Evolutionary conservation across 2,113 vertebrate species (phyloP).

Genomic region (Caranx melampygus): DNA sequence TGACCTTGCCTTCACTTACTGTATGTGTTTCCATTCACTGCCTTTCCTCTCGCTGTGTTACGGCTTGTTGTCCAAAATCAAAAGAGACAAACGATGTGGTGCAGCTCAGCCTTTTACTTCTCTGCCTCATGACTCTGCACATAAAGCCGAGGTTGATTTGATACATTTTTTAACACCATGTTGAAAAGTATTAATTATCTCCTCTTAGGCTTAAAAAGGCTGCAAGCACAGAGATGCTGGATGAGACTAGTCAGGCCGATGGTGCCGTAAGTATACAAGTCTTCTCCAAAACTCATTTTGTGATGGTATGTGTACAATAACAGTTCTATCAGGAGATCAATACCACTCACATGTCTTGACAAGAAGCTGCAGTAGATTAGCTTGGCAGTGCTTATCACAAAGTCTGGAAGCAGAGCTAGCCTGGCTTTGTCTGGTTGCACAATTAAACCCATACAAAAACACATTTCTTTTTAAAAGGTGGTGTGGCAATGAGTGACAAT

Average conservation of each 20-base stretch:
- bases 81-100: slow-evolving; percentile 3
- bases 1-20: slow-evolving; percentile 15
- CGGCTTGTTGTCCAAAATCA: background rate
- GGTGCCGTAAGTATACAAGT: slow-evolving; percentile 60
- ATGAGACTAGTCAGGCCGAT: slow-evolving; percentile 59
- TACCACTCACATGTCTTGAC: background rate
- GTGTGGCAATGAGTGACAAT: background rate
- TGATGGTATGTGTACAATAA: background rate
- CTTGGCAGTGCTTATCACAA: background rate
- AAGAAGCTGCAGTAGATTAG: background rate
- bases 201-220: slow-evolving; percentile 70
- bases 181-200: slow-evolving; percentile 26
- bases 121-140: background rate
- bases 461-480: background rate
- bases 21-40: slow-evolving; percentile 14
- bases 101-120: background rate
- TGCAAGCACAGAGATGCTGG: slow-evolving; percentile 68
- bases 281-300: background rate
- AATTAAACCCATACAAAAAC: too few relatives aligned
- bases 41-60: background rate
- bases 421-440: background rate
- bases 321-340: background rate
- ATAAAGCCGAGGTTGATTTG: background rate
- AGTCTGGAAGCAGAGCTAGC: background rate
- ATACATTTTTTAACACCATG: slow-evolving; percentile 5